Conservation (phyloP, 2,888 invertebrate species). For the Temnothorax unifasciatus region DNA sequence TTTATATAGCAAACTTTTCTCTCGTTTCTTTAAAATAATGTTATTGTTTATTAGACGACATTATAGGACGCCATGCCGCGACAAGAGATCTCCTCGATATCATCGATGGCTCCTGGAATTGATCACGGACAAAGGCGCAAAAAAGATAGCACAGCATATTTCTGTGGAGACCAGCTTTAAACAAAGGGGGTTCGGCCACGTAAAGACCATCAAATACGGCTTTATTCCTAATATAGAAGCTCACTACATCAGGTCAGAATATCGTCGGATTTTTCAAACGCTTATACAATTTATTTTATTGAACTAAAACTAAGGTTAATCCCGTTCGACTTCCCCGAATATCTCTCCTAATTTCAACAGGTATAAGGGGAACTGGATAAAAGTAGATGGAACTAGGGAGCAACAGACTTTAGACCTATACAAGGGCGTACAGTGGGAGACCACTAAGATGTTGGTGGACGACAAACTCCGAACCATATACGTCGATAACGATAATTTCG, state of each 20-base stretch:
- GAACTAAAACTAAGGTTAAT: neutral
- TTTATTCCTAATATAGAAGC: conserved; percentile 98
- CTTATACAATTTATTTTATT: neutral
- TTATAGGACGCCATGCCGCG: conserved; percentile 86
- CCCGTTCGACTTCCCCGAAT: neutral
- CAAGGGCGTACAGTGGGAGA: conserved; percentile 98
- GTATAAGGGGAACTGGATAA: conserved; percentile 95
- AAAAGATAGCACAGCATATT: conserved; percentile 94
- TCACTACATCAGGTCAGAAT: conserved; percentile 93
- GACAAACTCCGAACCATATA: conserved; percentile 93
- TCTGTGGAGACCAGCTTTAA: conserved; percentile 98
- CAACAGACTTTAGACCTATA: conserved; percentile 97
- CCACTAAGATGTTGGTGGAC: conserved; percentile 96
- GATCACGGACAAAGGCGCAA: conserved; percentile 96
- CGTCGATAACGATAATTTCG: conserved; percentile 92
- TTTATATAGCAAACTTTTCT: neutral
- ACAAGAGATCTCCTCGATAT: conserved; percentile 90
- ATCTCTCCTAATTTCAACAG: conserved; percentile 65
- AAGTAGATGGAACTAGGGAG: conserved; percentile 96
- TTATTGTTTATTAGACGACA: conserved; percentile 89
- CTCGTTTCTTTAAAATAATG: neutral
- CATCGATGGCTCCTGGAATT: conserved; percentile 98
- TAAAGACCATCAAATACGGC: conserved; percentile 96
- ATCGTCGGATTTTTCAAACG: neutral
- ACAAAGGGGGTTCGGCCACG: conserved; percentile 96